Evolutionary conservation across 30 jellyfish, hydroid and myxozoan genomes (phyloP), one percentile per base, ranked within the genome.

Genomic region (Aurelia aurita): DNA sequence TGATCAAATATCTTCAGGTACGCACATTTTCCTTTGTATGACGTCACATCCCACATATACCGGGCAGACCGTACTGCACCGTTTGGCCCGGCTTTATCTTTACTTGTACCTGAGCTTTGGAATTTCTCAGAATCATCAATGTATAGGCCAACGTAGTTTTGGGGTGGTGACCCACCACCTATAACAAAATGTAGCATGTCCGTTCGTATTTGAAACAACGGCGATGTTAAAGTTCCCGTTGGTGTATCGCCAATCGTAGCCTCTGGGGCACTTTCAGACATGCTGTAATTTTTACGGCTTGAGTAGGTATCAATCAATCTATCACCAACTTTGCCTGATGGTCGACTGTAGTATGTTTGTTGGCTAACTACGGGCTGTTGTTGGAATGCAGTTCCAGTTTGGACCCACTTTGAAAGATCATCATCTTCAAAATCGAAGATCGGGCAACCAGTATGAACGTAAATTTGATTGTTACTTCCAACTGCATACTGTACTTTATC

Each of bases 161-260:
- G 29, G 5, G 92, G 80, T 1, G 59, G 72, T 16, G 76, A 58
- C 3, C 92, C 92, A n/a, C 86, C 92, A 10, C 92, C 92, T 0
- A 82, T 60, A 0, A 58, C 20, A 63, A 82, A 82, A 44, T 82
- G 86, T 18, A 82, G 86, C 19, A 44, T 15, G 34, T 53, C 43
- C 3, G 92, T 69, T 18, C 92, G 73, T 0, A 84, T 84, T 64
- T 84, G 87, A 59, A 84, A 84, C 23, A 45, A 2, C 13, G 93
- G 93, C 18, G 93, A 84, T 7, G 87, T 71, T 65, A 84, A 58
- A 18, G 93, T 84, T 57, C 93, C 93, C 3, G 65, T 45, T 5
- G 82, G 87, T 3, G 63, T 8, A 32, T 60, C 68, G 27, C 78
- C 78, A 12, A 51, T 75, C 16, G 84, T 47, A 25, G 82, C 72